Percentiles rank a stretch among this genome's conserved stretches.
Evolutionary conservation across 1,140 invertebrate genomes (phyloP).

Genomic region (Platorchestia sp.): DNA sequence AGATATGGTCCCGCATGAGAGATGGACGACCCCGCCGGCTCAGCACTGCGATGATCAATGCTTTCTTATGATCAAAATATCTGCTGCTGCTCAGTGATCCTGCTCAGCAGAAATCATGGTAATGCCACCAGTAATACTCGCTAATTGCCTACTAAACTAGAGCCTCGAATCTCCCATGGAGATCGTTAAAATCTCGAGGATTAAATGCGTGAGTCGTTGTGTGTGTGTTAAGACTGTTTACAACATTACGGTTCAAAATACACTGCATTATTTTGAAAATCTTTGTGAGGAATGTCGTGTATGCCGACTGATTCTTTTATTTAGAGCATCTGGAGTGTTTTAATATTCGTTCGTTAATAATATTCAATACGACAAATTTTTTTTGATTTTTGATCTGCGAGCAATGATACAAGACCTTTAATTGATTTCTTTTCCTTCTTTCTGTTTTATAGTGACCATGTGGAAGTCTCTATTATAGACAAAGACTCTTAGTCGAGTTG

Average conservation of each 20-base stretch:
- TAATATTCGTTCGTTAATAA: too few species aligned
- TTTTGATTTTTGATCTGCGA: too few species aligned
- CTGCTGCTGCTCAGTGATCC: neutral
- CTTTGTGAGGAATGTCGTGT: neutral
- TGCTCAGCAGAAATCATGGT: neutral
- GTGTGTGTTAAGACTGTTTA: neutral
- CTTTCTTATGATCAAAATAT: neutral
- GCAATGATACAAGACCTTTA: too few species aligned
- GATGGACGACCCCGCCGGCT: neutral
- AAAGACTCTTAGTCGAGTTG: too few species aligned
- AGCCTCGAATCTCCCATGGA: neutral
- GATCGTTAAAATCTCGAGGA: neutral
- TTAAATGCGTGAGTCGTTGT: neutral
- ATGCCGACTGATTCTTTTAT: neutral
- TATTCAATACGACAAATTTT: too few species aligned
- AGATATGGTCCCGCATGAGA: neutral
- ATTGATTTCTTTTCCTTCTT: too few species aligned
- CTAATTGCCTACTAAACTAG: neutral
- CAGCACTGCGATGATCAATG: constrained; percentile 24
- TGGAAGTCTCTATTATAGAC: too few species aligned
- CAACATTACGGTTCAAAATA: neutral
- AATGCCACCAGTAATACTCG: neutral
- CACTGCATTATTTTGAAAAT: neutral
- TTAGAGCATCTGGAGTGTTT: too few species aligned
- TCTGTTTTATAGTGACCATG: too few species aligned